Percentiles rank a stretch among this genome's conserved stretches.
These are phyloP conservation scores for Nipponia nippon DNA, from an alignment of 2,113 vertebrate species.

Conservation along the genomic window DNA sequence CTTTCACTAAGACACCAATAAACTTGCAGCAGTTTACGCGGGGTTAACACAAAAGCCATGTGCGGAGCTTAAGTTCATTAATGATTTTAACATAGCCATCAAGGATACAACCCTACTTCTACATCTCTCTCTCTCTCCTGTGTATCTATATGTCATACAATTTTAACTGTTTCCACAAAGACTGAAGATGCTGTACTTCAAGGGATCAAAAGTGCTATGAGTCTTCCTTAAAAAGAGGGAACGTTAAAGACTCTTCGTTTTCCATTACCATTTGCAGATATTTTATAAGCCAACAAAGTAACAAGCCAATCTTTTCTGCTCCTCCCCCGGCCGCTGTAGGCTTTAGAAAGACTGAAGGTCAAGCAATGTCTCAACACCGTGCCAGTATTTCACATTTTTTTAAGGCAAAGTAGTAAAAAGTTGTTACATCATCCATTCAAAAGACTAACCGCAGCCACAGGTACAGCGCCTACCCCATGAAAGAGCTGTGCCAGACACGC, in stretches of 20 bases:
- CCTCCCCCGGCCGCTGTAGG: neutral
- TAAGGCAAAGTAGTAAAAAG: conserved; percentile 6
- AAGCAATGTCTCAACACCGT: neutral
- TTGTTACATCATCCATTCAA: conserved; percentile 22
- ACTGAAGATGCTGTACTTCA: neutral
- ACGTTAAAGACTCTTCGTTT: neutral
- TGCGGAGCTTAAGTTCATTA: conserved; percentile 34
- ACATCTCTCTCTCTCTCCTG: neutral
- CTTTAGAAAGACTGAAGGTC: conserved; percentile 35
- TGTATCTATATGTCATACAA: rapidly evolving
- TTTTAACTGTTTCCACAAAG: neutral
- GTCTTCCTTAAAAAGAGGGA: neutral
- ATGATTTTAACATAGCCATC: neutral
- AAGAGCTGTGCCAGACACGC: rapidly evolving
- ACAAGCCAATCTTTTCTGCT: neutral
- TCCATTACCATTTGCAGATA: neutral
- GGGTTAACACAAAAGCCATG: neutral
- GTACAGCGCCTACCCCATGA: neutral
- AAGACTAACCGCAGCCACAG: neutral
- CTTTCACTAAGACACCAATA: neutral
- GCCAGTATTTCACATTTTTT: conserved; percentile 11
- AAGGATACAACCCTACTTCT: neutral
- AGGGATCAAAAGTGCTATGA: rapidly evolving
- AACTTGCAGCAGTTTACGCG: neutral
- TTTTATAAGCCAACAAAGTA: neutral